Evolutionary conservation across 2,113 vertebrate species (phyloP).

Genomic region (Orcinus orca): DNA sequence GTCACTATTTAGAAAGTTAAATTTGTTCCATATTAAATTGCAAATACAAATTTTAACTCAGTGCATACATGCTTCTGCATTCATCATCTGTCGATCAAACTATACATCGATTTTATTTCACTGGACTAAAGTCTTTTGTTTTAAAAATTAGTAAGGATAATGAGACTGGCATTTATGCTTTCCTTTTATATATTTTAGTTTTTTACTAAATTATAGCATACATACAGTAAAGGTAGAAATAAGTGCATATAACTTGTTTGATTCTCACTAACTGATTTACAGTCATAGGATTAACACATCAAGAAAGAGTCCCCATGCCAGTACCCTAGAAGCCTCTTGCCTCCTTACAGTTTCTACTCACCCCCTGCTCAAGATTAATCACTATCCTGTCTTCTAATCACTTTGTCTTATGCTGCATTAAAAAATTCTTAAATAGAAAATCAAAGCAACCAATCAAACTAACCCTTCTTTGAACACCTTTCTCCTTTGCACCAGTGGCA

Average conservation of each 20-base stretch:
- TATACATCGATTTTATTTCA: neutral
- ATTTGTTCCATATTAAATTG: neutral
- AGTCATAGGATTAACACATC: neutral
- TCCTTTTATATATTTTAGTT: neutral
- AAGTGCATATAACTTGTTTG: neutral
- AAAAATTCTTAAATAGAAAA: neutral
- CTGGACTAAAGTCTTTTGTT: neutral
- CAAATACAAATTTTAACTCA: slow-evolving; percentile 44
- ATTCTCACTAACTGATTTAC: neutral
- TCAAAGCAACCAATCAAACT: neutral
- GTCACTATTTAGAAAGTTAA: slow-evolving; percentile 5
- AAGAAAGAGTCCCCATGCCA: neutral
- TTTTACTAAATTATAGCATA: neutral
- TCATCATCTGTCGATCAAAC: slow-evolving; percentile 24
- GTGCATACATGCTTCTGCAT: neutral
- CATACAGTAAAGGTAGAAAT: neutral
- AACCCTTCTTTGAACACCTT: neutral
- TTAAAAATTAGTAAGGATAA: neutral
- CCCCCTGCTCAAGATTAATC: neutral
- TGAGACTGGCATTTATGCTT: neutral
- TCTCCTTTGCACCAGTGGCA: neutral
- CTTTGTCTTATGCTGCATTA: neutral
- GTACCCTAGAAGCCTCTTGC: neutral
- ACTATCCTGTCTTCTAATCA: neutral
- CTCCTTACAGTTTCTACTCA: neutral